Base-by-base conservation (phyloP, 2,113 vertebrate genomes). In the Percina caprodes region DNA sequence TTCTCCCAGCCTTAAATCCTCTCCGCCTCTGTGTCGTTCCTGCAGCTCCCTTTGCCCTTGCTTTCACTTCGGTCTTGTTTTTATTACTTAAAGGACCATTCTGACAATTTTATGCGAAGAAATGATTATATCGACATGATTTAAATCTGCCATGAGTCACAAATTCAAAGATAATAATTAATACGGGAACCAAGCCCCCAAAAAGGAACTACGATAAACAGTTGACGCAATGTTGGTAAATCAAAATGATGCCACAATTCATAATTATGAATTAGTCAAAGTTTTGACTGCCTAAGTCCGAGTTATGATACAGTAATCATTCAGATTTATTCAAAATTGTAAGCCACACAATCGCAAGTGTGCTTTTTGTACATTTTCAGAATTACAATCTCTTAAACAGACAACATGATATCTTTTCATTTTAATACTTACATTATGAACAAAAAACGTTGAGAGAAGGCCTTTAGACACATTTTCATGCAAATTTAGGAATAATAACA, bases 1-100 rank as follows among this genome's bases (percentile, higher is more conserved):
- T 82, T 82, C 74, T 73, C 58, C 24, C 21, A 2, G 49, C 54
- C 56, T 62, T 65, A 65, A 74, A 86, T 58, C 79, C 24, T 74
- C 35, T 35, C 46, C 12, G 56, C 56, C n/a, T 39, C 59, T 65
- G 26, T 30, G 46, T 8, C 4, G 33, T 2, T 70, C 9, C 49
- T 30, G 21, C 46, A 33, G 52, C 65, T 80, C 45, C 13, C 14
- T 61, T 23, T 54, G 70, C 62, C 79, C 55, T 80, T 72, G 49
- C 10, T 49, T 62, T 52, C 26, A 18, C 35, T 46, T 62, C 46
- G 24, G 13, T 61, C 58, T 61, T 7, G 18, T 15, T 21, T 62
- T 51, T 11, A 24, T 39, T 21, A 35, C 54, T 23, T 46, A 49
- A 73, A 60, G 71, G 16, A 35, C 45, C 8, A 8, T 85, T 76